Evolutionary conservation across 2,113 vertebrate genomes (phyloP).

Genomic region (Gobius niger): DNA sequence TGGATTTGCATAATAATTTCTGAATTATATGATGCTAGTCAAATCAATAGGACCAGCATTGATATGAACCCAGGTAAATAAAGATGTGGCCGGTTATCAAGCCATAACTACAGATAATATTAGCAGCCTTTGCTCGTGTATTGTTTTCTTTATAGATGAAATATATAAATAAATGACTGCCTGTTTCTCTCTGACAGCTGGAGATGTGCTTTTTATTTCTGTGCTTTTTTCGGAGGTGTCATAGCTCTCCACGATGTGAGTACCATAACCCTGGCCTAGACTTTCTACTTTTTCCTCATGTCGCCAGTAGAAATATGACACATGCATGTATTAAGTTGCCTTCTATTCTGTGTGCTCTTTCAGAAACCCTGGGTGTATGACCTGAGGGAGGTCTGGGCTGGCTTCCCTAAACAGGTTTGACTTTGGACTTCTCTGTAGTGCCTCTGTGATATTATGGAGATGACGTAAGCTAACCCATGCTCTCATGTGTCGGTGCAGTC

Average conservation of each 20-base stretch:
- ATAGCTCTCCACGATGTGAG: slow-evolving; percentile 90
- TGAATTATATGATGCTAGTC: too few species aligned
- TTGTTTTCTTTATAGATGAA: neutral
- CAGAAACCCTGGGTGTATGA: slow-evolving; percentile 96
- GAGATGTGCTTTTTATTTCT: slow-evolving; percentile 88
- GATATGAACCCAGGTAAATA: too few species aligned
- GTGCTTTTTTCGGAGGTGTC: slow-evolving; percentile 81
- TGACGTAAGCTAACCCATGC: neutral
- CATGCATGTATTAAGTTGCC: slow-evolving; percentile 4
- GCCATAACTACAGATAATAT: too few species aligned
- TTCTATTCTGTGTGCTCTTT: slow-evolving; percentile 13
- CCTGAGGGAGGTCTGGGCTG: slow-evolving; percentile 86
- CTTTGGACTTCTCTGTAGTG: slow-evolving; percentile 5
- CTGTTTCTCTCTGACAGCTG: slow-evolving; percentile 78
- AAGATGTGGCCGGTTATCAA: too few species aligned
- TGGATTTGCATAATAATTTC: too few species aligned
- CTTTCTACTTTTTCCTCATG: slow-evolving; percentile 8
- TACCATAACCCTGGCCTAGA: slow-evolving; percentile 31
- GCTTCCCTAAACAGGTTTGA: slow-evolving; percentile 88
- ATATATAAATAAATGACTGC: neutral
- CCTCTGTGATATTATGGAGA: neutral
- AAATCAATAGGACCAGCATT: too few species aligned
- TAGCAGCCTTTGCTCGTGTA: neutral
- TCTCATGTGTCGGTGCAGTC: slow-evolving; percentile 67
- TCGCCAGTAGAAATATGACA: neutral